Percentiles rank a stretch among this genome's conserved stretches.
Evolutionary conservation across 2,888 invertebrate genomes (phyloP).

Genomic region (Erebia ligea): DNA sequence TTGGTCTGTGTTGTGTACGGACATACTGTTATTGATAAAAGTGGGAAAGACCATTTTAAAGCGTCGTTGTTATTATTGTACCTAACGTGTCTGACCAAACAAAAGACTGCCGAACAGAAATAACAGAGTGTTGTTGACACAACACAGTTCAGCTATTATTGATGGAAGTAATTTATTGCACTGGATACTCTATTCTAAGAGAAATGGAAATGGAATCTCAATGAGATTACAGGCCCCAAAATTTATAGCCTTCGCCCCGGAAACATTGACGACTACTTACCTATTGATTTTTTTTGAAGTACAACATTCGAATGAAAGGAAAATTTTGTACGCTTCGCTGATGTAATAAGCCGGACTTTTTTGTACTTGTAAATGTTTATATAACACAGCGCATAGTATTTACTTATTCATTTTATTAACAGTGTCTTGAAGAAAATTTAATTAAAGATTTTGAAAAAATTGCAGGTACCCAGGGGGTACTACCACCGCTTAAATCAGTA

Average conservation of each 20-base stretch:
- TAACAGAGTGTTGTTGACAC: slow-evolving; percentile 73
- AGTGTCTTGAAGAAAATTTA: too few species aligned
- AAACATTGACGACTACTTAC: slow-evolving; percentile 65
- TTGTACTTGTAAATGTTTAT: background rate
- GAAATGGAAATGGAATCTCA: slow-evolving; percentile 72
- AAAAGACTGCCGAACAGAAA: slow-evolving; percentile 57
- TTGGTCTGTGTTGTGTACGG: too few species aligned
- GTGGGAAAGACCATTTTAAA: background rate
- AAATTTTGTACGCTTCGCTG: background rate
- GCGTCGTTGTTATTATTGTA: slow-evolving; percentile 46
- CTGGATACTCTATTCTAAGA: slow-evolving; percentile 65
- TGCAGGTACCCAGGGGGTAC: too few species aligned
- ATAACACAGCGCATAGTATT: too few species aligned
- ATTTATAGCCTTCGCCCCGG: slow-evolving; percentile 69
- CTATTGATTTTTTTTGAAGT: slow-evolving; percentile 60
- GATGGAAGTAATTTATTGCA: slow-evolving; percentile 77
- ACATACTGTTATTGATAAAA: background rate
- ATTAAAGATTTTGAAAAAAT: too few species aligned
- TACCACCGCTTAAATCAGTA: too few species aligned
- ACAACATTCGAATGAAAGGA: slow-evolving; percentile 16
- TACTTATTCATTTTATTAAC: too few species aligned
- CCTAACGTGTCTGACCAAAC: slow-evolving; percentile 50
- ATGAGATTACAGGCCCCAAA: slow-evolving; percentile 59
- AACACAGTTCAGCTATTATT: slow-evolving; percentile 70
- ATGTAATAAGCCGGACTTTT: background rate